phyloP scores from a whole-genome alignment of 1,140 invertebrate genomes.

The Drosophila prosaltans region DNA sequence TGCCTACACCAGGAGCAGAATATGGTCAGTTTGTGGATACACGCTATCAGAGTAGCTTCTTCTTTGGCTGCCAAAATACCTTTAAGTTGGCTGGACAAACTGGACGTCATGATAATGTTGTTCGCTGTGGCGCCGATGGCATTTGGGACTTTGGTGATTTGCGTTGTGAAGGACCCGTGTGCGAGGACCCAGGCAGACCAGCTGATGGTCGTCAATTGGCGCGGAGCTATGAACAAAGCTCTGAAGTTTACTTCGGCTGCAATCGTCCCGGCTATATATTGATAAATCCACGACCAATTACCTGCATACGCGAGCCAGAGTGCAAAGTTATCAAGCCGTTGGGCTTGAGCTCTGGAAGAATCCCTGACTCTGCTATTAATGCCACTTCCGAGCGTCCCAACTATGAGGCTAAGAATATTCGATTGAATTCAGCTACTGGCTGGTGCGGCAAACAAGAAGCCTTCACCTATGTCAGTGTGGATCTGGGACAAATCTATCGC shows the following conservation, averaged over 20 bases:
- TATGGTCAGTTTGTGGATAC: slow-evolving; percentile 95
- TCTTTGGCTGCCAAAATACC: slow-evolving; percentile 98
- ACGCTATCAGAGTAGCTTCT: slow-evolving; percentile 95
- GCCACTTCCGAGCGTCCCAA: slow-evolving; percentile 96
- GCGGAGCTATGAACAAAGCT: slow-evolving; percentile 96
- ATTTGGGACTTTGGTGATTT: slow-evolving; percentile 99
- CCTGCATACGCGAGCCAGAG: slow-evolving; percentile 95
- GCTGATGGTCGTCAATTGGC: slow-evolving; percentile 95
- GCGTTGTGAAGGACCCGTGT: slow-evolving; percentile 97
- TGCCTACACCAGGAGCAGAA: slow-evolving; percentile 95
- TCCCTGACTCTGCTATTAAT: slow-evolving; percentile 98
- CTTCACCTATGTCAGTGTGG: slow-evolving; percentile 97
- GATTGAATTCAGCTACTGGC: slow-evolving; percentile 96
- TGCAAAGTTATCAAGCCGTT: slow-evolving; percentile 96
- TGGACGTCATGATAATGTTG: slow-evolving; percentile 94
- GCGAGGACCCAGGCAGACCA: slow-evolving; percentile 96
- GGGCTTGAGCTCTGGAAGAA: slow-evolving; percentile 94
- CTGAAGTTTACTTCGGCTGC: slow-evolving; percentile 95
- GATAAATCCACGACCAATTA: slow-evolving; percentile 94
- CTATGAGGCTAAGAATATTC: slow-evolving; percentile 94
- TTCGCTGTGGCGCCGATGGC: slow-evolving; percentile 94
- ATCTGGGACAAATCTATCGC: slow-evolving; percentile 94
- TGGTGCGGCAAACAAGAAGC: slow-evolving; percentile 98
- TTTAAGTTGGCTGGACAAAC: slow-evolving; percentile 97
- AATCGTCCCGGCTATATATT: slow-evolving; percentile 95